Conservation (phyloP, 1,140 invertebrate genomes). For the Diabrotica virgifera region DNA sequence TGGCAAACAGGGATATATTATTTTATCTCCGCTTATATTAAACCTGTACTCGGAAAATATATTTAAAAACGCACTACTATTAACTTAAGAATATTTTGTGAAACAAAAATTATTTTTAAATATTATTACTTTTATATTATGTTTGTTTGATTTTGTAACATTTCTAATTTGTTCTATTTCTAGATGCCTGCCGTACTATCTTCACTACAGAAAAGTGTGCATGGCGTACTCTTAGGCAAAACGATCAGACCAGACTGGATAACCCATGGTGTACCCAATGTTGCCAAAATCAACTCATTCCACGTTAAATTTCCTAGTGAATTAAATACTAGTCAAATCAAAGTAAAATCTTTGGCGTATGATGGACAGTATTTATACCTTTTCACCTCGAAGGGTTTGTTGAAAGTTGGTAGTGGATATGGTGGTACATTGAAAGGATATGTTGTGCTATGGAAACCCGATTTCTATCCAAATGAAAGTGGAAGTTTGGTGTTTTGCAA, state of each 20-base stretch:
- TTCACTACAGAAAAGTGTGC: constrained; percentile 84
- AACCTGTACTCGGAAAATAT: no score
- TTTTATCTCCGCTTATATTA: no score
- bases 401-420: constrained; percentile 92
- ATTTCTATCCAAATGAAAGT: constrained; percentile 73
- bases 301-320: constrained; percentile 51
- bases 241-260: constrained; percentile 83
- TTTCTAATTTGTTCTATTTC: constrained; percentile 16
- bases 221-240: constrained; percentile 82
- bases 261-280: constrained; percentile 78
- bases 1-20: no score
- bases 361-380: constrained; percentile 89
- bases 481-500: constrained; percentile 84
- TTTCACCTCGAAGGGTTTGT: constrained; percentile 71
- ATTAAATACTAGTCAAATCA: constrained; percentile 47
- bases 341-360: constrained; percentile 67
- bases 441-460: constrained; percentile 74
- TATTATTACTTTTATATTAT: no score
- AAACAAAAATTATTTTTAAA: no score
- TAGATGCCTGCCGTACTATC: constrained; percentile 84
- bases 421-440: constrained; percentile 85
- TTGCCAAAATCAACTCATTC: constrained; percentile 73
- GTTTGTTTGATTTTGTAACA: no score
- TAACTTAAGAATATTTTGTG: no score
- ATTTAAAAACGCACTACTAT: no score